These are phyloP conservation scores for Pycnomerus fuliginosus DNA, from an alignment of 2,888 invertebrate species.

Conservation along the genomic window DNA sequence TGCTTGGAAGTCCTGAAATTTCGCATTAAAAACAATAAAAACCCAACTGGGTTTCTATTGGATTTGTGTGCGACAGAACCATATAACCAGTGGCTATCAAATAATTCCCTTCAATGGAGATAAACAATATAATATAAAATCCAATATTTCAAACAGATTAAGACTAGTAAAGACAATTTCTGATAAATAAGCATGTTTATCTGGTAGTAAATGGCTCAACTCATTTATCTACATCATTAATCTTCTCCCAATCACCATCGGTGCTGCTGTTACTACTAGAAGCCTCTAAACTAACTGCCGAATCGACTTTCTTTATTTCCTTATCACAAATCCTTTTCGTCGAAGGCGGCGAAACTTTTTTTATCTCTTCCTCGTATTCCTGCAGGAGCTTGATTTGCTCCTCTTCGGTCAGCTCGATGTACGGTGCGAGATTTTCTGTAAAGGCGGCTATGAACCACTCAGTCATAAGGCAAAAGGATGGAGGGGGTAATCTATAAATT, in stretches of 20 bases:
- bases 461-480: no score
- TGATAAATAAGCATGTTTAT: conserved; percentile 15
- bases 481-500: no score
- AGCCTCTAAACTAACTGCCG: conserved; percentile 40
- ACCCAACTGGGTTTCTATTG: no score
- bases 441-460: no score
- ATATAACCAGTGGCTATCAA: no score
- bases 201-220: conserved; percentile 3
- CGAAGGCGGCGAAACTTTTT: conserved; percentile 1
- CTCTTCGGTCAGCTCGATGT: conserved; percentile 69
- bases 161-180: conserved; percentile 24
- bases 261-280: conserved; percentile 47
- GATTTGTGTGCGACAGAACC: no score
- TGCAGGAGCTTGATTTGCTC: conserved; percentile 67
- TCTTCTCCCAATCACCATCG: conserved; percentile 55
- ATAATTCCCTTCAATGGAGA: conserved; percentile 21
- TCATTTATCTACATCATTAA: conserved; percentile 45
- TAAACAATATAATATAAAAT: conserved; percentile 25
- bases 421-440: conserved; percentile 66
- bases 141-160: conserved; percentile 20
- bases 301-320: conserved; percentile 34
- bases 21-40: no score
- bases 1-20: no score
- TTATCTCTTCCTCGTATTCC: conserved; percentile 66
- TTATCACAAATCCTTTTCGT: conserved; percentile 1